Conservation (phyloP, 2,113 vertebrate genomes). For the Anoplopoma fimbria region DNA sequence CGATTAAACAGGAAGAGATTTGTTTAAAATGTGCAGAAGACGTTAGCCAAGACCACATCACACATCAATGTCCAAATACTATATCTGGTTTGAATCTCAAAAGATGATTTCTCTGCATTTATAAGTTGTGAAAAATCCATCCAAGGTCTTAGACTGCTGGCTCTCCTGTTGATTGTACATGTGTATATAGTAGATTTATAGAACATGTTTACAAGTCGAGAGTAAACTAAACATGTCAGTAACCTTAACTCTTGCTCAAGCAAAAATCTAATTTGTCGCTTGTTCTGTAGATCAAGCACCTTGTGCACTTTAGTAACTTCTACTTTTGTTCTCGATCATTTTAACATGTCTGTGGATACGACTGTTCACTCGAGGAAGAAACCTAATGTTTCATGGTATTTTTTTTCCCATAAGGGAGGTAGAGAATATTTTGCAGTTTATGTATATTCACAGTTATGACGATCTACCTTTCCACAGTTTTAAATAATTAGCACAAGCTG, state of each 20-base stretch:
- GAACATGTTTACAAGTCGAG: constrained; percentile 67
- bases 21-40: neutral
- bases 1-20: neutral
- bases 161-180: constrained; percentile 64
- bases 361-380: constrained; percentile 33
- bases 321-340: constrained; percentile 48
- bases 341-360: constrained; percentile 38
- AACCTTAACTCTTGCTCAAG: constrained; percentile 56
- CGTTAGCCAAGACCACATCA: neutral
- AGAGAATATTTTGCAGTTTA: constrained; percentile 17
- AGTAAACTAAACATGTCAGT: constrained; percentile 43
- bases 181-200: constrained; percentile 69
- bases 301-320: constrained; percentile 76
- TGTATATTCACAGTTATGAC: constrained; percentile 30
- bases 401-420: constrained; percentile 16
- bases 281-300: constrained; percentile 68
- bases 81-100: neutral
- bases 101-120: neutral
- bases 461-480: constrained; percentile 4
- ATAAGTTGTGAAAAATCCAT: constrained; percentile 26
- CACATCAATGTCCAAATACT: neutral
- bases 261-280: constrained; percentile 43
- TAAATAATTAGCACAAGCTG: constrained; percentile 57
- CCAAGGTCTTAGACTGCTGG: constrained; percentile 70
- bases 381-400: constrained; percentile 8